Evolutionary conservation across 2,113 vertebrate genomes (phyloP).

Genomic region (Henicopernis longicauda): DNA sequence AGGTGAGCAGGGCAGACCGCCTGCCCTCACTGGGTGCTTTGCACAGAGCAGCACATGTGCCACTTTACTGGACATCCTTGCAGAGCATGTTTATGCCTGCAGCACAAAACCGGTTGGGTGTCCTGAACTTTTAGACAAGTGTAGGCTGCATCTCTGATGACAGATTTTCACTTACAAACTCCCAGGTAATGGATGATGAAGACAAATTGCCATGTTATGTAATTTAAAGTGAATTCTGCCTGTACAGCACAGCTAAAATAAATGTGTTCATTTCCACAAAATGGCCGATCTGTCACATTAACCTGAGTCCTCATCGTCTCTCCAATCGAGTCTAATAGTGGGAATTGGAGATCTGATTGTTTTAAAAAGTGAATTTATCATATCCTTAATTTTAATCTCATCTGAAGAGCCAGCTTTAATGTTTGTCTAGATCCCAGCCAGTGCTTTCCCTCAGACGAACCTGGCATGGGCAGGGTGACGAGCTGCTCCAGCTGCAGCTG

Average conservation of each 20-base stretch:
- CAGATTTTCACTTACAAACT: not conserved
- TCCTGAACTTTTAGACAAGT: not conserved
- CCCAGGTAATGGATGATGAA: conserved; percentile 36
- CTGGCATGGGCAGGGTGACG: accelerated
- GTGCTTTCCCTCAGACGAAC: not conserved
- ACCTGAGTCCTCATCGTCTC: not conserved
- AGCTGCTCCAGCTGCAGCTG: accelerated
- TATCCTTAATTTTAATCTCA: not conserved
- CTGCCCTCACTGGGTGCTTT: accelerated
- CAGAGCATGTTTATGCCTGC: accelerated
- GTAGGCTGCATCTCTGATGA: not conserved
- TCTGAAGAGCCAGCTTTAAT: not conserved
- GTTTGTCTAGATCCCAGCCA: not conserved
- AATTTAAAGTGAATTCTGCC: conserved; percentile 38
- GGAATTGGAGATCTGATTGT: not conserved
- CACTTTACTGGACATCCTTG: not conserved
- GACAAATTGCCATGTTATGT: not conserved
- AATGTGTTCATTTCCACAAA: conserved; percentile 2
- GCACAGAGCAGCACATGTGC: accelerated
- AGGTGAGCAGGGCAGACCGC: not conserved
- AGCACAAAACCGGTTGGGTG: not conserved
- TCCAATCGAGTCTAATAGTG: not conserved
- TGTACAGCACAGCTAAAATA: not conserved
- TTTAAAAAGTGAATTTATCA: conserved; percentile 3
- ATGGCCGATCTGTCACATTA: conserved; percentile 4